Conservation (phyloP, 1,140 invertebrate genomes). For the Platorchestia sp. region DNA sequence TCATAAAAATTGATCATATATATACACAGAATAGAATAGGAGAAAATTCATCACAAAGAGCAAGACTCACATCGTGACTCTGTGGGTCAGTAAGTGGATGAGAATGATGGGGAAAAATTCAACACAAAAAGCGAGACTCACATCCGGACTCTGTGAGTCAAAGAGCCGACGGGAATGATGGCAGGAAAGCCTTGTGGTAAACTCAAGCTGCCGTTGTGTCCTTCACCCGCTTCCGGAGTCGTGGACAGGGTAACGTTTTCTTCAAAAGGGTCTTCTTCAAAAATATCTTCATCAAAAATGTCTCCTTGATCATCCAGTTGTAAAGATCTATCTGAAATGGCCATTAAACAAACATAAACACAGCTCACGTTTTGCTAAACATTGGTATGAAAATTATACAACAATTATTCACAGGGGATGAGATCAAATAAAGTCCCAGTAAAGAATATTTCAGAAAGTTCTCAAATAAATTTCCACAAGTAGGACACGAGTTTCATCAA, state of each 20-base stretch:
- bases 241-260: background rate
- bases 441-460: background rate
- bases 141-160: background rate
- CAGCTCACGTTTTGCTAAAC: background rate
- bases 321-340: background rate
- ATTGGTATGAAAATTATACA: background rate
- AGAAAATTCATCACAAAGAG: no score
- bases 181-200: background rate
- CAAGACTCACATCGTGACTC: no score
- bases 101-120: background rate
- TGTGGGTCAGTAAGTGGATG: no score
- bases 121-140: background rate
- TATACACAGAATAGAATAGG: no score
- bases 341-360: background rate
- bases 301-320: background rate
- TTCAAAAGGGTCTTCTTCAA: background rate
- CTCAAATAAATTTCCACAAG: background rate
- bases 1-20: no score
- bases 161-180: background rate
- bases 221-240: background rate
- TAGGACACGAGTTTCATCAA: no score
- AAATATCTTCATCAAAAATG: background rate
- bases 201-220: background rate
- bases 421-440: background rate
- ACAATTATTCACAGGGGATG: background rate